Evolutionary conservation across 2,113 vertebrate genomes (phyloP).

Genomic region (Vimba vimba): DNA sequence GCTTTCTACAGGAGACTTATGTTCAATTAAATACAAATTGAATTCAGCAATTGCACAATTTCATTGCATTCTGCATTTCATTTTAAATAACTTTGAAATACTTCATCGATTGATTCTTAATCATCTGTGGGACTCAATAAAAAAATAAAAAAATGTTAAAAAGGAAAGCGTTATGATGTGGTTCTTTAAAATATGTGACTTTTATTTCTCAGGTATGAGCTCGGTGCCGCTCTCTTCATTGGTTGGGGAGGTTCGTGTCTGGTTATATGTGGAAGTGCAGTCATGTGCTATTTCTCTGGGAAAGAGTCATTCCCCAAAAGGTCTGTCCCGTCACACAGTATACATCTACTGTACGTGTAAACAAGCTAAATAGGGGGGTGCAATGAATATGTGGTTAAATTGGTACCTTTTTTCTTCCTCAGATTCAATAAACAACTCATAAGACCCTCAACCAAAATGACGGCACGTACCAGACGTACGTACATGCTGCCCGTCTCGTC

Average conservation of each 20-base stretch:
- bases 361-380: background rate
- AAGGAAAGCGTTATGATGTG: background rate
- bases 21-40: background rate
- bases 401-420: background rate
- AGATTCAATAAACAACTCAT: constrained; percentile 61
- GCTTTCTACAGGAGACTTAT: background rate
- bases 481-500: constrained; percentile 66
- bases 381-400: background rate
- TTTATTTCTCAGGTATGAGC: constrained; percentile 81
- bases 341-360: background rate
- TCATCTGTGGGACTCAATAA: background rate
- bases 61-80: background rate
- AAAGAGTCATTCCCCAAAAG: constrained; percentile 68
- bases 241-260: constrained; percentile 94
- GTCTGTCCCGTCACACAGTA: constrained; percentile 45
- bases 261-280: constrained; percentile 83
- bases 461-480: constrained; percentile 60
- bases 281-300: constrained; percentile 82
- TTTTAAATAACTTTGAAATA: background rate
- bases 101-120: background rate
- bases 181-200: background rate
- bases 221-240: constrained; percentile 91
- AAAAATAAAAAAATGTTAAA: background rate
- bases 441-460: constrained; percentile 61
- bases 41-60: background rate